Evolutionary conservation across 2,888 invertebrate genomes (phyloP), one percentile per base, ranked within the genome.

Genomic region (Rosalia funebris): DNA sequence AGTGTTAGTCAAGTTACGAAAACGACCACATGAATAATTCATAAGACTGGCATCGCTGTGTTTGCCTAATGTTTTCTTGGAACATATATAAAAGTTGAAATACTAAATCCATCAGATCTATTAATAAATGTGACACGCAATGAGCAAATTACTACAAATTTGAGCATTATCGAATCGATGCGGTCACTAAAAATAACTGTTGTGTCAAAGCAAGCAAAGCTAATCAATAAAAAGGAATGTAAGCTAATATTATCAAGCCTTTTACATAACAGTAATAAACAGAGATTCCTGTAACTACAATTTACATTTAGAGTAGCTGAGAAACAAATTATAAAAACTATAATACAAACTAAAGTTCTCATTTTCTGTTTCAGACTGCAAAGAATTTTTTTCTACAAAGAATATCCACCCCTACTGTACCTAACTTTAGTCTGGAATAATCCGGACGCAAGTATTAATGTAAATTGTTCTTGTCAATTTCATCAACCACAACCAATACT

Each of bases 71-170:
- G 25, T 1, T 25, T 50, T 50, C 50, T 50, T 1, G 20, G 50
- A 50, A 39, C 11, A n/a, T 11, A 5, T 9, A 17, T 39, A 39
- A 39, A 34, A 50, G 39, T 37, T 50, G 12, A 39, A 50, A 39
- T 45, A 45, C 12, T 2, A 36, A 36, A 19, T 7, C 7, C 12
- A n/a, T 36, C 36, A 36, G 11, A 20, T 19, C 50, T 50, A 50
- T 50, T 25, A 50, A 50, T 50, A 50, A 39, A 25, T 14, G 12
- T 50, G 37, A 50, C 25, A n/a, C 1, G 12, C 20, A 25, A 12
- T n/a, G 36, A 7, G n/a, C 0, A 34, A 3, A 14, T 14, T 19
- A 17, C 10, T 7, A 16, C 19, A 19, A 42, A 42, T 45, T 45
- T 31, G 31, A 45, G 14, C 25, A 45, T 12, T 19, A 44, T 15